phyloP scores from a whole-genome alignment of 2,113 vertebrate genomes.

The Syngnathus scovelli region DNA sequence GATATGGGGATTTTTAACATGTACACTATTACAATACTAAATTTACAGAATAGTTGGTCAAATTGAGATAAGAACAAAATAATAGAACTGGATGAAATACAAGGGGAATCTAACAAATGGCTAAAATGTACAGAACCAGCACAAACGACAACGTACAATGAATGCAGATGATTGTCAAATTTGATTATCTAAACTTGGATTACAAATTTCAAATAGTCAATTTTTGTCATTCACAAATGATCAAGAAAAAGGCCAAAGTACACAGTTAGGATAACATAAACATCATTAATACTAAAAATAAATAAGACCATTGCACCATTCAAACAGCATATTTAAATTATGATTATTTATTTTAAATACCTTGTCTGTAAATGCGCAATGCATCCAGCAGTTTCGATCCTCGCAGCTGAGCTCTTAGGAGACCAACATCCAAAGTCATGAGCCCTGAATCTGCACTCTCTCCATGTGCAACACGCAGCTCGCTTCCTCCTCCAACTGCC shows the following conservation, averaged over 20 bases:
- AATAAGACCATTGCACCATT: neutral
- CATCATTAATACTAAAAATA: neutral
- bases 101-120: neutral
- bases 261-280: neutral
- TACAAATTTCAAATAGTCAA: neutral
- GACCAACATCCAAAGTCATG: slow-evolving; percentile 84
- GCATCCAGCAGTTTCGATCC: slow-evolving; percentile 90
- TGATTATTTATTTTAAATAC: slow-evolving; percentile 48
- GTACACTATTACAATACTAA: neutral
- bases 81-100: neutral
- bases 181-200: neutral
- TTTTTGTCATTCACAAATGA: neutral
- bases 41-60: neutral
- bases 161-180: neutral
- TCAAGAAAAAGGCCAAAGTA: neutral
- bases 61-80: neutral
- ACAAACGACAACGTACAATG: neutral
- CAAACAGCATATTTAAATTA: neutral
- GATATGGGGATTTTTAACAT: neutral
- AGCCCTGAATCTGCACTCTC: slow-evolving; percentile 85
- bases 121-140: neutral
- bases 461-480: slow-evolving; percentile 75
- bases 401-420: slow-evolving; percentile 86
- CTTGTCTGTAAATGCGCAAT: slow-evolving; percentile 93
- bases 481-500: slow-evolving; percentile 71